These are phyloP conservation scores for Ceratosolen fusciceps DNA, from an alignment of 1,140 invertebrate species.

Conservation along the genomic window DNA sequence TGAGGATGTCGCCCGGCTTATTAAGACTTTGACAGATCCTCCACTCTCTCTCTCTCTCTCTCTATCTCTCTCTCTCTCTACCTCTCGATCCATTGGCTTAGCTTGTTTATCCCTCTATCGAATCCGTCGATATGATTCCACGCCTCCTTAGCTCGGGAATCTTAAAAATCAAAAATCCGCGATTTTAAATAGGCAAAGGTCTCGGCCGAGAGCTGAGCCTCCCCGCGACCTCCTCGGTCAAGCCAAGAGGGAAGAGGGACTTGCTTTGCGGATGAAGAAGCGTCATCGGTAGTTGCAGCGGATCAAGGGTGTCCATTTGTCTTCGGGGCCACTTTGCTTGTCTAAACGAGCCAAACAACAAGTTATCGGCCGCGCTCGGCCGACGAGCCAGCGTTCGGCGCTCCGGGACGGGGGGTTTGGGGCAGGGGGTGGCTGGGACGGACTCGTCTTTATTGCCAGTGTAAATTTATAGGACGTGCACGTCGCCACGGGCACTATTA, in stretches of 20 bases:
- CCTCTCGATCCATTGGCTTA: too few relatives aligned
- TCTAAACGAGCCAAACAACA: conserved; percentile 53
- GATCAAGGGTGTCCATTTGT: conserved; percentile 58
- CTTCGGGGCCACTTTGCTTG: conserved; percentile 61
- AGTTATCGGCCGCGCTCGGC: conserved; percentile 51
- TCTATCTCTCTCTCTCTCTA: too few relatives aligned
- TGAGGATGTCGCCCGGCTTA: conserved; percentile 9
- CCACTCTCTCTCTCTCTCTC: neutral
- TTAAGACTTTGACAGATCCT: conserved; percentile 32
- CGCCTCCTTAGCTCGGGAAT: too few relatives aligned
- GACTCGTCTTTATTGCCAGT: conserved; percentile 26
- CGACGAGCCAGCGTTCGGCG: too few relatives aligned
- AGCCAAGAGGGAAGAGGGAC: conserved; percentile 36
- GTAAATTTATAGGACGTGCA: conserved; percentile 17
- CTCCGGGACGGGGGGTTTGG: too few relatives aligned
- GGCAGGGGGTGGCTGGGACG: neutral
- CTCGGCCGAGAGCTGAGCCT: conserved; percentile 37
- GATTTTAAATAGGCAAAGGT: neutral
- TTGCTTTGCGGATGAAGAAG: conserved; percentile 37
- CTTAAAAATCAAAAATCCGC: too few relatives aligned
- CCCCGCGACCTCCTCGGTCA: conserved; percentile 42
- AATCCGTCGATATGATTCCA: too few relatives aligned
- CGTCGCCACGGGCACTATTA: conserved; percentile 11
- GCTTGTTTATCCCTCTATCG: too few relatives aligned
- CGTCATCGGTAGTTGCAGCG: conserved; percentile 9